Percentiles rank a stretch among this genome's conserved stretches.
Evolutionary conservation across 2,113 vertebrate species (phyloP).

Genomic region (Nestor notabilis): DNA sequence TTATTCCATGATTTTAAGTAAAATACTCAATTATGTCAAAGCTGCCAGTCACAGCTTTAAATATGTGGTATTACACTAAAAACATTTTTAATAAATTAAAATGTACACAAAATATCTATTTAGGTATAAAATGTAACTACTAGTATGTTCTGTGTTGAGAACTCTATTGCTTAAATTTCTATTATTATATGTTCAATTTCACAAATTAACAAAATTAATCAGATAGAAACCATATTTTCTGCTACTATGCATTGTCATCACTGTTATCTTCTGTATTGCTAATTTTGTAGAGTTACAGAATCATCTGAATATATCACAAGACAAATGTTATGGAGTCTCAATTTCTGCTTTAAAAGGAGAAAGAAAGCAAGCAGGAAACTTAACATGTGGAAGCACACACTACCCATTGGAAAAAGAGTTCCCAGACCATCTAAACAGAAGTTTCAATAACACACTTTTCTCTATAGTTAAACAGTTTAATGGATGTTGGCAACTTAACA

Average conservation of each 20-base stretch:
- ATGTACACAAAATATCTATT: not conserved
- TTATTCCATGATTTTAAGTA: not conserved
- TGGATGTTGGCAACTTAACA: not conserved
- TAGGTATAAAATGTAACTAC: not conserved
- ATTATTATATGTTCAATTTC: not conserved
- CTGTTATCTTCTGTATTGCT: not conserved
- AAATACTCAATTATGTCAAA: not conserved
- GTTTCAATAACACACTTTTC: not conserved
- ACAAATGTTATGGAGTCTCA: not conserved
- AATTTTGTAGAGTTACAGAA: not conserved
- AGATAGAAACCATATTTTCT: not conserved
- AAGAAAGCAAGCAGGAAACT: not conserved
- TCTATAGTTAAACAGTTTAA: not conserved
- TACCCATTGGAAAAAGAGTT: not conserved
- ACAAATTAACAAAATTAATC: not conserved
- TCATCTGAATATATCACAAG: not conserved
- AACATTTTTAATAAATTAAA: not conserved
- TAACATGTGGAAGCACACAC: not conserved
- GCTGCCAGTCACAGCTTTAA: not conserved
- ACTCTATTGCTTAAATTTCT: not conserved
- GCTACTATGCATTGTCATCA: not conserved
- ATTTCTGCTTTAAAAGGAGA: not conserved
- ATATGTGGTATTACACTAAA: not conserved
- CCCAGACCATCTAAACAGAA: not conserved
- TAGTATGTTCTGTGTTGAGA: not conserved